Evolutionary conservation across 2,797 vertebrate species (phyloP), one percentile per base, ranked within the genome.

Genomic region (Anas flavirostris): DNA sequence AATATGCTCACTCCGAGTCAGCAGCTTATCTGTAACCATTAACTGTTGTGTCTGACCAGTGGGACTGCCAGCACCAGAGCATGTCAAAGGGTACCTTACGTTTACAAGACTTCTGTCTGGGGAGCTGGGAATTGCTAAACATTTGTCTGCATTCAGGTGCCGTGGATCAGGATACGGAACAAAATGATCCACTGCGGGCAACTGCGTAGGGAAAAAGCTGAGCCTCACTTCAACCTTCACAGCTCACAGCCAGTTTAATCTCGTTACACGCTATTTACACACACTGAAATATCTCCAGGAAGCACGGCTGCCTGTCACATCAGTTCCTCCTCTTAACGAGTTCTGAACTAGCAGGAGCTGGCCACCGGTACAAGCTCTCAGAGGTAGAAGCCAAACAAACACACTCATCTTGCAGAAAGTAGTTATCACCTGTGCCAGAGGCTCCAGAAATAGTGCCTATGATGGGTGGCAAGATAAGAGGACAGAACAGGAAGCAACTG

Each of bases 381-480:
- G 77, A 87, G 82, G 29, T 46, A 16, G 29, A 62, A 69, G 78
- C 67, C 89, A 93, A 69, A 50, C 7, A 58, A 86, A 85, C 35
- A 31, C 28, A 35, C 31, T 84, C 75, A 72, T 70, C 52, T 16
- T 82, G 56, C 66, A 80, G 82, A 60, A 29, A 1, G 5, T 28
- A 69, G 1, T 44, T 64, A 90, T 17, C 82, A 68, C 56, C 56
- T 55, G 31, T 33, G 41, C 83, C 59, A 80, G 22, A 62, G 64
- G 37, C 58, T 75, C 52, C 66, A 59, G 60, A 58, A 93, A 67
- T 59, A 12, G 8, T 56, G 80, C 64, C 86, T 85, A 62, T 39
- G 79, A 80, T 33, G 63, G 16, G n/a, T 21, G 46, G 73, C 83
- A 83, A 77, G 83, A 93, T 94, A 96, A 95, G 41, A 70, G 84